phyloP scores from a whole-genome alignment of 1,140 invertebrate species.

The Battus philenor region DNA sequence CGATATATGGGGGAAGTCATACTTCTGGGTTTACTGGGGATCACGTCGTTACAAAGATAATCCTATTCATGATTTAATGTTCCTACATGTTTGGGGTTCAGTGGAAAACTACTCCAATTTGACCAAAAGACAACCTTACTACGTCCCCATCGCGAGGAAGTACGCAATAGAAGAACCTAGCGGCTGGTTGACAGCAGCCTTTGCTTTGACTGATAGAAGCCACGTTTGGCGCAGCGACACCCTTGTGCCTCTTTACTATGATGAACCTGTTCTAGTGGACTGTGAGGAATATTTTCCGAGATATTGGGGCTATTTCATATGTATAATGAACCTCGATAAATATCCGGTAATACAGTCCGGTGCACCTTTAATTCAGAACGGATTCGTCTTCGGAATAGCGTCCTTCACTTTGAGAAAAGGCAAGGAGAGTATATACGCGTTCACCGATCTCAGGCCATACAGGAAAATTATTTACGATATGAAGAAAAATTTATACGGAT shows the following conservation, averaged over 20 bases:
- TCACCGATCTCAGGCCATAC: slow-evolving; percentile 7
- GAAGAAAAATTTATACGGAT: not conserved
- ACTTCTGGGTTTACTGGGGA: too few species aligned
- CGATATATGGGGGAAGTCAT: too few species aligned
- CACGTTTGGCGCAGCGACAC: not conserved
- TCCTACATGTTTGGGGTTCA: too few species aligned
- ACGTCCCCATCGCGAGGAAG: not conserved
- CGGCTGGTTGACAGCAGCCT: not conserved
- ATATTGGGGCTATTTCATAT: slow-evolving; percentile 1
- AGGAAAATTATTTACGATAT: not conserved
- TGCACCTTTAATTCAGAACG: not conserved
- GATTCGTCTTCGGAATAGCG: not conserved
- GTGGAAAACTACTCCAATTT: too few species aligned
- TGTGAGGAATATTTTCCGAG: not conserved
- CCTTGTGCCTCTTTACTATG: not conserved
- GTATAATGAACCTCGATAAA: not conserved
- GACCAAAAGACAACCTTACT: not conserved
- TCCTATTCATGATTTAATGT: too few species aligned
- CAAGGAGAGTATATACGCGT: not conserved
- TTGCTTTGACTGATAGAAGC: not conserved
- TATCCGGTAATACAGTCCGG: not conserved
- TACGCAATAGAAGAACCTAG: not conserved
- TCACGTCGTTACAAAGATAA: too few species aligned
- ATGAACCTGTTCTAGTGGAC: not conserved
- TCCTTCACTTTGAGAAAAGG: not conserved